Evolutionary conservation across 2,797 vertebrate species (phyloP).

Genomic region (Spinibarbus caldwelli): DNA sequence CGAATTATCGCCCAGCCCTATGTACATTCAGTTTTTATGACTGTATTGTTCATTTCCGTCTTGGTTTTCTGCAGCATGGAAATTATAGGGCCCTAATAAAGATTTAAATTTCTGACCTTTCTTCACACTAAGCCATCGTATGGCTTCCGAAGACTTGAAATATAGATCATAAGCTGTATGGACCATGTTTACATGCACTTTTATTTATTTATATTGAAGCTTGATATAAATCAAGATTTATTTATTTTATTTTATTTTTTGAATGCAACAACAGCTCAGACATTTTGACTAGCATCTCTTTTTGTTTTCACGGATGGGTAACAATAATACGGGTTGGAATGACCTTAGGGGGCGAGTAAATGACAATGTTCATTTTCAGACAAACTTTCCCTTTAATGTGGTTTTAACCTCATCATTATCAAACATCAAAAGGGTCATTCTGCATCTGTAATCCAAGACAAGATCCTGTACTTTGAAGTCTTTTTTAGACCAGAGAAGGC

Average conservation of each 20-base stretch:
- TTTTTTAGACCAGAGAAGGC: constrained; percentile 7
- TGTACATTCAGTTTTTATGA: too few species aligned
- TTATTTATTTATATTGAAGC: not conserved
- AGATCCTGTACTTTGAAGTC: constrained; percentile 15
- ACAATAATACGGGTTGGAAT: not conserved
- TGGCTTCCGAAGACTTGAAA: not conserved
- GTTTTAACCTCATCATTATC: not conserved
- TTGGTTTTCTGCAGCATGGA: not conserved
- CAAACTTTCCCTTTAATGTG: not conserved
- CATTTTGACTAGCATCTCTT: not conserved
- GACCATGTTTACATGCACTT: not conserved
- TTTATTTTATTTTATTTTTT: too few species aligned
- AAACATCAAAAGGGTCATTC: not conserved
- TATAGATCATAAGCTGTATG: not conserved
- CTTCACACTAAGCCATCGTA: too few species aligned
- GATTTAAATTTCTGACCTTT: too few species aligned
- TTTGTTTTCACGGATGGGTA: not conserved
- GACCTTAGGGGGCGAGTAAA: too few species aligned
- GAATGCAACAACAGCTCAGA: too few species aligned
- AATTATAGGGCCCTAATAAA: not conserved
- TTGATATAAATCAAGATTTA: not conserved
- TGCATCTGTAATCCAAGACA: constrained; percentile 26
- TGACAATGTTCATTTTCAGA: not conserved
- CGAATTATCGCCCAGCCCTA: too few species aligned
- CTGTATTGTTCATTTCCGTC: not conserved